phyloP scores from a whole-genome alignment of 1,140 invertebrate species.

The Pectinophora gossypiella region DNA sequence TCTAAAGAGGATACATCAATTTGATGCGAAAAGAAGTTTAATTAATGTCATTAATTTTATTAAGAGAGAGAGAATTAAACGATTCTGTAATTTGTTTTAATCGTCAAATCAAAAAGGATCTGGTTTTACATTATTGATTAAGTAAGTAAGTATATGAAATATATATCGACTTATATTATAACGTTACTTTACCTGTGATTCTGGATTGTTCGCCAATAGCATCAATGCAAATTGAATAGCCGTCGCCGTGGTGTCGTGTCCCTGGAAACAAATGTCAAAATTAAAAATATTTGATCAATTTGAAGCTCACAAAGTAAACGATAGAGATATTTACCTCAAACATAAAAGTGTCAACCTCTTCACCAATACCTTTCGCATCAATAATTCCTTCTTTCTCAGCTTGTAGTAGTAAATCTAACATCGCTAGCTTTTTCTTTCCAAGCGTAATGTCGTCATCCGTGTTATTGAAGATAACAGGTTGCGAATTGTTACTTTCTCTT shows the following conservation, averaged over 20 bases:
- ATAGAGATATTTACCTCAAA: too few species aligned
- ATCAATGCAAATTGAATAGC: conserved; percentile 35
- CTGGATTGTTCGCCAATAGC: conserved; percentile 28
- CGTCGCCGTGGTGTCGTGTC: conserved; percentile 46
- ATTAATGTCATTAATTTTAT: neutral
- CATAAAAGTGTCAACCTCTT: conserved; percentile 91
- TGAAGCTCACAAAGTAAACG: too few species aligned
- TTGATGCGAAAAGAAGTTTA: too few species aligned
- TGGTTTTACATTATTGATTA: too few species aligned
- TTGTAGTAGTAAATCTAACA: conserved; percentile 75
- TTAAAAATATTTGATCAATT: too few species aligned
- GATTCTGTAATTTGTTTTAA: neutral
- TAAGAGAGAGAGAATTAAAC: neutral
- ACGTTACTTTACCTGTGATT: too few species aligned
- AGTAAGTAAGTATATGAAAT: too few species aligned
- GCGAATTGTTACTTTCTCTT: conserved; percentile 4
- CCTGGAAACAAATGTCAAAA: conserved; percentile 34
- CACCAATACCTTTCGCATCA: conserved; percentile 81
- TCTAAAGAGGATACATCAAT: too few species aligned
- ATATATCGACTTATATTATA: too few species aligned
- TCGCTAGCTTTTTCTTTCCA: conserved; percentile 37
- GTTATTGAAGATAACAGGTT: too few species aligned
- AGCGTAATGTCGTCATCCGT: conserved; percentile 7
- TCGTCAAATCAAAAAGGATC: too few species aligned
- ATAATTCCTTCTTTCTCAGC: conserved; percentile 75